phyloP scores from a whole-genome alignment of 2,888 invertebrate species.

The Trypoxylon attenuatum region DNA sequence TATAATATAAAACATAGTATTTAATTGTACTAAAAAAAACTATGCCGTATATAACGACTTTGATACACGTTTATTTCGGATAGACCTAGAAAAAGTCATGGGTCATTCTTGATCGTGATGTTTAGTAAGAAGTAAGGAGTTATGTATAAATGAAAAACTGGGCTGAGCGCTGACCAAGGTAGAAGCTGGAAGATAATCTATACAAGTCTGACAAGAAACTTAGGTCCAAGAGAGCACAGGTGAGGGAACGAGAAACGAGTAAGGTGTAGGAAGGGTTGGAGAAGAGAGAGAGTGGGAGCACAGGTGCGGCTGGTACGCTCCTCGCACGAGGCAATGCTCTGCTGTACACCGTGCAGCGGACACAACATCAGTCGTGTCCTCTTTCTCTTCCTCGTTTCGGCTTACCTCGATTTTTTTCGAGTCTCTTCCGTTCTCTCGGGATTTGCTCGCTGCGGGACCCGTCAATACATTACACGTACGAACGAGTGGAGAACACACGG shows the following conservation, averaged over 20 bases:
- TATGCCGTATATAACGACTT: no score
- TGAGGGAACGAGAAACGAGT: slow-evolving; percentile 26
- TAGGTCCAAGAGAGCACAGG: slow-evolving; percentile 2
- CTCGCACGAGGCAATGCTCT: slow-evolving; percentile 56
- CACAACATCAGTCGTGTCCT: slow-evolving; percentile 13
- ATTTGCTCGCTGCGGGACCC: no score
- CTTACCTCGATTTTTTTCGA: slow-evolving; percentile 16
- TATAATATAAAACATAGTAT: no score
- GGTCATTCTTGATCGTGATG: neutral
- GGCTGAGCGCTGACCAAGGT: neutral
- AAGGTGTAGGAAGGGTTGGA: slow-evolving; percentile 32
- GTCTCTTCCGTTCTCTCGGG: slow-evolving; percentile 13
- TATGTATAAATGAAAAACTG: slow-evolving; percentile 7
- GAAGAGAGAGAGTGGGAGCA: slow-evolving; percentile 43
- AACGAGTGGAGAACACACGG: no score
- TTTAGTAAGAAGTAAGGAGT: neutral
- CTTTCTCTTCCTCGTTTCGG: slow-evolving; percentile 16
- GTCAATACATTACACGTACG: no score
- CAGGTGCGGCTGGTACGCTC: slow-evolving; percentile 64
- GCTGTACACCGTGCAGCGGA: slow-evolving; percentile 44
- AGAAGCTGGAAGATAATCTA: neutral
- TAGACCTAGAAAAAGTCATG: no score
- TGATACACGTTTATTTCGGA: no score
- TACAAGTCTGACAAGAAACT: neutral
- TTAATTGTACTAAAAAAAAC: no score